phyloP scores from a whole-genome alignment of 2,888 invertebrate species.

The Dryobotodes eremita region DNA sequence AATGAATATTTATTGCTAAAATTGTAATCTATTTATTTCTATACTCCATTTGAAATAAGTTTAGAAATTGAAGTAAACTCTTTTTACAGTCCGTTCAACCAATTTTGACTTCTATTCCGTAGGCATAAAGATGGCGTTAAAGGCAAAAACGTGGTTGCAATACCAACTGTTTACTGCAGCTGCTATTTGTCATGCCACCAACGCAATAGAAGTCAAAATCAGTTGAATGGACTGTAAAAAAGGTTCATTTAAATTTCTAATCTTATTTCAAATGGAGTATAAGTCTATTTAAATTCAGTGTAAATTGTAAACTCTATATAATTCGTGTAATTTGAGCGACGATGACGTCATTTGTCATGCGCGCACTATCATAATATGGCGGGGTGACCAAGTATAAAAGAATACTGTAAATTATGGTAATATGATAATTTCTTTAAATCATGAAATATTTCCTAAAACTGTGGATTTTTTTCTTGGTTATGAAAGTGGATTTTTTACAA shows the following conservation, averaged over 20 bases:
- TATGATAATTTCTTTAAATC: background rate
- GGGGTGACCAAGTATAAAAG: constrained; percentile 2
- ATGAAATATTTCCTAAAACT: background rate
- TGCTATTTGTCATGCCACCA: too few species aligned
- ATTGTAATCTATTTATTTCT: constrained; percentile 13
- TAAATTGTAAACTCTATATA: background rate
- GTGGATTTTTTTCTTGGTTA: background rate
- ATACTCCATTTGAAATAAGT: too few species aligned
- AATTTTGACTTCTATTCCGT: too few species aligned
- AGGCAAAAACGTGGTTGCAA: too few species aligned
- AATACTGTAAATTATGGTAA: background rate
- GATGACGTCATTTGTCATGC: constrained; percentile 9
- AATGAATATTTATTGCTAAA: constrained; percentile 12
- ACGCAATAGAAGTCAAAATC: too few species aligned
- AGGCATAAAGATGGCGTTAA: too few species aligned
- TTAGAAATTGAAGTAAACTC: too few species aligned
- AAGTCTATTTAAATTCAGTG: constrained; percentile 29
- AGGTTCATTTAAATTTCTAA: too few species aligned
- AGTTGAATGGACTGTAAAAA: too few species aligned
- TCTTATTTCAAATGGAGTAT: too few species aligned
- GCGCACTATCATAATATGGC: background rate
- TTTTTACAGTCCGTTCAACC: too few species aligned
- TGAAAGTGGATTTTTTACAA: constrained; percentile 23
- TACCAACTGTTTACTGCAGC: too few species aligned
- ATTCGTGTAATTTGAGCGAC: constrained; percentile 19